Base-by-base conservation (phyloP, 1,140 invertebrate genomes). In the Drosophila albomicans region DNA sequence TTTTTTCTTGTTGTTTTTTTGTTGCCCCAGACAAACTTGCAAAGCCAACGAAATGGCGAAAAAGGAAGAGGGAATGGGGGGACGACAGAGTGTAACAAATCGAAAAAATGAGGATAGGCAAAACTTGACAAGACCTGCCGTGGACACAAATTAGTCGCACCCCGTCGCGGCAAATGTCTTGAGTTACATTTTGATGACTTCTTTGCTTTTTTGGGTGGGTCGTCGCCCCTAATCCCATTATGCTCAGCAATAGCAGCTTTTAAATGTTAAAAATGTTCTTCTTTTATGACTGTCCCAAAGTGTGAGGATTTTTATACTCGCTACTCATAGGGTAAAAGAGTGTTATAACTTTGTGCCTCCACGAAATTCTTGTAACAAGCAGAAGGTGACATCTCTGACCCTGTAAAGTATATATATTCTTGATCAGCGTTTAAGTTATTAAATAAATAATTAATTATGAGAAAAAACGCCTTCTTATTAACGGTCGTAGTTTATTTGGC, bases 141-240 rank as follows among this genome's bases (percentile, higher is more conserved):
- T 48, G 68, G 62, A 79, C 71, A 66, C 74, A 78, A 89, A 88
- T 88, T 88, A 88, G 85, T 89, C 81, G 75, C 65, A 65, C 82
- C 68, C 73, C 59, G 84, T 46, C 68, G 62, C 41, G 68, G 62
- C 13, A 56, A 76, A 72, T 59, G 68, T 89, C 85, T 88, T 88
- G 74, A 88, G 84, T 88, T 88, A 88, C 85, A 88, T 89, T 88
- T 88, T 88, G 84, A 88, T 88, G 86, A 85, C 85, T 90, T 88
- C 81, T 89, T 85, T 71, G 69, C 68, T 70, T 88, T 81, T 48
- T 25, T 25, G 20, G 20, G 20, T 25, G 57, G 48, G 48, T 48
- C 52, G 57, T 62, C 66, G 59, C 52, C 64, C 58, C 30, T 79
- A 58, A 74, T 82, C 64, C 78, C 78, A 85, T 88, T 76, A 85